A percentile compares a stretch with the other conserved stretches of the same genome.
Conservation (phyloP, 2,113 vertebrate genomes). For the Peromyscus californicus region DNA sequence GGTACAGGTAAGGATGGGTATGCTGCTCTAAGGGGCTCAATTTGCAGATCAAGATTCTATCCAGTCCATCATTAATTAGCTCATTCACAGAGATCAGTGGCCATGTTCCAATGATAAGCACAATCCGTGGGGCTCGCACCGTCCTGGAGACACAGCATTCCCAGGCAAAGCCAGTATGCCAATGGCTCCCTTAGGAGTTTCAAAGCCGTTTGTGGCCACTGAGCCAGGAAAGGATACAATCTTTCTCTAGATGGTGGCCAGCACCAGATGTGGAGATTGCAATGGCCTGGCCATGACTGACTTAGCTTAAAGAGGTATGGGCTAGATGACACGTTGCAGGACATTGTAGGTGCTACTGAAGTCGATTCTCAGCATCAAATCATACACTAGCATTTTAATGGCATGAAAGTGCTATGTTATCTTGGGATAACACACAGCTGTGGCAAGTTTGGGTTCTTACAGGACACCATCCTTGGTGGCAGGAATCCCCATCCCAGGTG, state of each 20-base stretch:
- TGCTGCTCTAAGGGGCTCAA: neutral
- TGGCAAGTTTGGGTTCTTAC: neutral
- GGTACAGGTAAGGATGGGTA: neutral
- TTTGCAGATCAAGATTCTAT: neutral
- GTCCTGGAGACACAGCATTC: neutral
- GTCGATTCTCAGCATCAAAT: accelerated
- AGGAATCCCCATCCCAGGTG: too few species aligned
- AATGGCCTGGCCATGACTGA: neutral
- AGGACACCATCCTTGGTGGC: accelerated
- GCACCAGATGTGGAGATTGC: neutral
- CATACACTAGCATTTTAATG: neutral
- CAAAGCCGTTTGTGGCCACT: neutral
- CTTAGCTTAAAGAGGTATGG: accelerated
- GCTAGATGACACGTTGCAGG: neutral
- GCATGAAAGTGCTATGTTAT: neutral
- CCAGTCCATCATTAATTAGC: neutral
- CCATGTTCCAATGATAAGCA: too few species aligned
- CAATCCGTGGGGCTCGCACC: neutral
- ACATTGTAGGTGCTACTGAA: neutral
- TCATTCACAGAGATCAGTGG: accelerated
- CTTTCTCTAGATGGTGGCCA: neutral
- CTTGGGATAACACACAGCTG: neutral
- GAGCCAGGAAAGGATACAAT: neutral
- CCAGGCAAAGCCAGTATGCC: neutral
- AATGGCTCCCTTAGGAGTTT: neutral